Conservation (phyloP, 2,797 vertebrate genomes). For the Etheostoma perlongum region DNA sequence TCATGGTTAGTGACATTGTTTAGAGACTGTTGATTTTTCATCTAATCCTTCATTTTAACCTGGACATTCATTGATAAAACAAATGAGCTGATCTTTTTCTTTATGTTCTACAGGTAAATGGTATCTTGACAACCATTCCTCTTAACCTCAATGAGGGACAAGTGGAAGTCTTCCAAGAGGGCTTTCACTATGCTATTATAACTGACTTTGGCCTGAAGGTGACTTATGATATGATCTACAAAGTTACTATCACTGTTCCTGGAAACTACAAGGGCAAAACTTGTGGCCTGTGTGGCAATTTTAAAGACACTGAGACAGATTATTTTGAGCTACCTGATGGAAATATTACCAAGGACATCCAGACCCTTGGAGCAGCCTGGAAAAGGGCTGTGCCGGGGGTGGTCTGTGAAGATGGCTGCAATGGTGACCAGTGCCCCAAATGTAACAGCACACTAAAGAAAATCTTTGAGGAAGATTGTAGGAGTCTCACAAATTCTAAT, state of each 20-base stretch:
- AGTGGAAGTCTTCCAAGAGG: conserved; percentile 64
- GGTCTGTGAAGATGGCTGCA: conserved; percentile 58
- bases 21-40: not conserved
- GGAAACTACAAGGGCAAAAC: conserved; percentile 66
- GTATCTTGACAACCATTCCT: conserved; percentile 55
- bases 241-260: conserved; percentile 61
- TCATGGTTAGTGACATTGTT: conserved; percentile 44
- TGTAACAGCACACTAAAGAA: conserved; percentile 42
- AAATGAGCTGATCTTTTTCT: conserved; percentile 6
- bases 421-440: conserved; percentile 45
- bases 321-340: conserved; percentile 24
- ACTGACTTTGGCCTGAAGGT: conserved; percentile 70
- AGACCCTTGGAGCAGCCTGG: conserved; percentile 62
- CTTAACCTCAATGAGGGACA: conserved; percentile 39
- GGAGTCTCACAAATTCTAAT: conserved; percentile 41
- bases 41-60: not conserved
- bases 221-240: conserved; percentile 66
- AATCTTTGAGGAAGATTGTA: conserved; percentile 60
- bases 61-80: not conserved
- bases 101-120: conserved; percentile 65
- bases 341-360: conserved; percentile 28
- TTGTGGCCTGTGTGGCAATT: conserved; percentile 68
- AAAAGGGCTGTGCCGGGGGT: conserved; percentile 22
- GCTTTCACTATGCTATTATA: conserved; percentile 43
- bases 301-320: conserved; percentile 21